Conservation (phyloP, 2,888 invertebrate species). For the Caenorhabditis panamensis region DNA sequence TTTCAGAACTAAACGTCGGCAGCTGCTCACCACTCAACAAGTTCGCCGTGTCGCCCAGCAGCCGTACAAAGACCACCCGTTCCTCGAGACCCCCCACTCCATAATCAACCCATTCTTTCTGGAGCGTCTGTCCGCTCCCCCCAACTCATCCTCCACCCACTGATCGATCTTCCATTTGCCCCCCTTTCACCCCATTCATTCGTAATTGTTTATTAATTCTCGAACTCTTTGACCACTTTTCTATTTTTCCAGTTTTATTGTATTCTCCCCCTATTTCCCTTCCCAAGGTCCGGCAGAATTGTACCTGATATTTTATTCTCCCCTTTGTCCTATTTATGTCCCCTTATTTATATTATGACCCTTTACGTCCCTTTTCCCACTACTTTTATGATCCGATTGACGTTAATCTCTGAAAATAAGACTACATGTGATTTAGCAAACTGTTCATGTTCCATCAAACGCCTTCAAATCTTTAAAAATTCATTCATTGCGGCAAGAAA, state of each 20-base stretch:
- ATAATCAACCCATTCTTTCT: conserved; percentile 25
- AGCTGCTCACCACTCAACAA: conserved; percentile 13
- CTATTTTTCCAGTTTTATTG: not conserved
- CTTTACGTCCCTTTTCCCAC: not conserved
- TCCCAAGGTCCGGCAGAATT: not conserved
- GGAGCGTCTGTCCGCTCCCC: not conserved
- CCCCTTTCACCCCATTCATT: not conserved
- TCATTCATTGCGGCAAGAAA: no score
- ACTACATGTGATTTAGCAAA: conserved; percentile 16
- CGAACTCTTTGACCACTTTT: not conserved
- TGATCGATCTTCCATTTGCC: conserved; percentile 19
- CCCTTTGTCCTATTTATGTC: not conserved
- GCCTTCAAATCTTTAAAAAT: no score
- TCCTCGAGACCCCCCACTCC: conserved; percentile 20
- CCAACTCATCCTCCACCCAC: conserved; percentile 7
- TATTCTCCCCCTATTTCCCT: not conserved
- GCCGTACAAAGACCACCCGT: conserved; percentile 28
- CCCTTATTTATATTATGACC: not conserved
- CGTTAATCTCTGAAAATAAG: not conserved
- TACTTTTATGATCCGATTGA: conserved; percentile 6
- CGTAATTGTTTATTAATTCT: conserved; percentile 2
- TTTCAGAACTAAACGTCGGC: conserved; percentile 50
- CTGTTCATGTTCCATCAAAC: no score
- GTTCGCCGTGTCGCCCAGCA: conserved; percentile 31
- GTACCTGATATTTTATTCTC: not conserved